Evolutionary conservation across 2,888 invertebrate species (phyloP).

Genomic region (Athalia circularis): DNA sequence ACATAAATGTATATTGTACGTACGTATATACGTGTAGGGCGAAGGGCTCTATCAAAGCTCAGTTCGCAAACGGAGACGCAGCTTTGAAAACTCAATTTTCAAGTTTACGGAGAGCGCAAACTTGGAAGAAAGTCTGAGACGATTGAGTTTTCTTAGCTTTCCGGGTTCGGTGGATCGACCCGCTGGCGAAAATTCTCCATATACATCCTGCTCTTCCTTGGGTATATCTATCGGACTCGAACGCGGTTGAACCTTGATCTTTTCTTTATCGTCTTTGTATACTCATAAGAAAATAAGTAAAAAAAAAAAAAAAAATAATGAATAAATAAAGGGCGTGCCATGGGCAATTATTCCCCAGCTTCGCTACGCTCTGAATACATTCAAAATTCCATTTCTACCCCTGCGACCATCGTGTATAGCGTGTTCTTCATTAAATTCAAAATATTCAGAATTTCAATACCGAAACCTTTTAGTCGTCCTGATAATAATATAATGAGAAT

Average conservation of each 20-base stretch:
- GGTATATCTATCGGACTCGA: neutral
- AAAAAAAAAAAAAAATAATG: no score
- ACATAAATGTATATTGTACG: neutral
- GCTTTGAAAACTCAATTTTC: conserved; percentile 39
- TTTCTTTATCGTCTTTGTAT: no score
- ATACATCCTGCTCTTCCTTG: neutral
- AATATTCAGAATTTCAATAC: no score
- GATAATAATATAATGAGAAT: no score
- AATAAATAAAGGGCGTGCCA: no score
- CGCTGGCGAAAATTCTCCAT: neutral
- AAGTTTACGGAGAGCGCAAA: conserved; percentile 34
- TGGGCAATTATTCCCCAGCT: no score
- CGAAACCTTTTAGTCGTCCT: no score
- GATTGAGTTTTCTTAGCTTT: conserved; percentile 36
- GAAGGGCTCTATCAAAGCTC: conserved; percentile 28
- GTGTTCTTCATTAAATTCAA: no score
- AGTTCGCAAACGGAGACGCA: conserved; percentile 29
- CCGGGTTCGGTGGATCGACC: neutral
- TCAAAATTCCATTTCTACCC: no score
- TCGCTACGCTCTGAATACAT: no score
- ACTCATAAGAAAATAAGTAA: no score
- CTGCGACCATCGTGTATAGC: no score
- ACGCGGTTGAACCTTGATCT: conserved; percentile 21
- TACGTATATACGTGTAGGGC: neutral
- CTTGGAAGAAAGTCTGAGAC: conserved; percentile 30